Evolutionary conservation across 2,888 invertebrate genomes (phyloP), one percentile per base, ranked within the genome.

Genomic region (Zygothrica quintamaculata): DNA sequence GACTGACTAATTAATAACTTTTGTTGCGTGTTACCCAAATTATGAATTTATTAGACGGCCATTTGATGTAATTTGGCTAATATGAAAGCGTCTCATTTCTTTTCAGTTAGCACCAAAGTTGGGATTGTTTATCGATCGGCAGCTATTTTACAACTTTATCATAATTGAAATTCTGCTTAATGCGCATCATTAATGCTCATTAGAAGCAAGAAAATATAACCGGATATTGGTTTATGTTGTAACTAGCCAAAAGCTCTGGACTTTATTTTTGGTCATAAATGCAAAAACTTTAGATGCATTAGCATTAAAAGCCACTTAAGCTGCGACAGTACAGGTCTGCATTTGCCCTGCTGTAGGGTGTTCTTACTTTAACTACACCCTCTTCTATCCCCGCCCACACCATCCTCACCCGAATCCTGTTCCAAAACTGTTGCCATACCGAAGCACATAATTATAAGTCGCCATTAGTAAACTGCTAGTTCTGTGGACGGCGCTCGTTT

Each of bases 251-350:
- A 53, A 71, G 68, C n/a, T n/a, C n/a, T n/a, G n/a, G n/a, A 68
- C 68, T 74, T 48, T 74, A 75, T 79, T 12, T 3, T 8, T 13
- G 34, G 52, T 31, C 53, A 62, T 61, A 46, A 62, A 39, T 47
- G 57, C 56, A 56, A 58, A 69, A 39, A 26, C 71, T 44, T 61
- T 36, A 55, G 73, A 76, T 86, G 74, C 78, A 88, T 88, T 87
- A 84, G 86, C 86, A 87, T 87, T 84, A 82, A 87, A 84, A 82
- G 87, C 82, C 87, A 84, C 82, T 84, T 84, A 82, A 73, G 75
- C 71, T 53, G 65, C 74, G 69, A 77, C 74, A 82, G 73, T 55
- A 68, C 61, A 64, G 37, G 44, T 40, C 42, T 36, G 33, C 22
- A 9, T n/a, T n/a, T n/a, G 33, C 39, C 50, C 16, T 9, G 25